Evolutionary conservation across 1,140 invertebrate species (phyloP).

Genomic region (Caerostris darwini): DNA sequence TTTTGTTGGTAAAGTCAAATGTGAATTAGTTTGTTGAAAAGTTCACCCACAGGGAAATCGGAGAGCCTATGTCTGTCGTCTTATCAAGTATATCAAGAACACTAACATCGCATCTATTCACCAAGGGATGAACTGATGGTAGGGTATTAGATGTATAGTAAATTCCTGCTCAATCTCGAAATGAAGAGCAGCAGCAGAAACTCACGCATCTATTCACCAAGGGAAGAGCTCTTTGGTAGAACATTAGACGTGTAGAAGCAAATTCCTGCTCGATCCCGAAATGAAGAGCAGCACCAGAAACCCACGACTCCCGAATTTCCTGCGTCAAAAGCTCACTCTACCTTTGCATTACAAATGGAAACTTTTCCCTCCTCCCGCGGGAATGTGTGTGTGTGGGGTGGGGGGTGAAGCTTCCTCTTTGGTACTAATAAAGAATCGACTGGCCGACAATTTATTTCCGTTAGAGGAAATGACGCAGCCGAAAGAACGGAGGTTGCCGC

Average conservation of each 20-base stretch:
- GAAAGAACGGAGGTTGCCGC: slow-evolving; percentile 33
- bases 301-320: neutral
- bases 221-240: neutral
- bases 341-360: slow-evolving; percentile 37
- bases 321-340: slow-evolving; percentile 27
- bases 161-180: neutral
- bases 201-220: neutral
- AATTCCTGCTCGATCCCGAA: neutral
- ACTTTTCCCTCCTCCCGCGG: neutral
- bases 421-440: slow-evolving; percentile 74
- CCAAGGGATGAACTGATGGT: too few species aligned
- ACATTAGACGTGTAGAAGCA: neutral
- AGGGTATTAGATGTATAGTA: neutral
- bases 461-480: slow-evolving; percentile 75
- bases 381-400: neutral
- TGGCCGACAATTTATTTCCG: slow-evolving; percentile 76
- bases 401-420: slow-evolving; percentile 16
- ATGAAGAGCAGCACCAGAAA: neutral
- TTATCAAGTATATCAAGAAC: too few species aligned
- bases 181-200: neutral
- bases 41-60: too few species aligned
- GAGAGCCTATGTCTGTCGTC: too few species aligned
- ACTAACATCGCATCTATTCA: too few species aligned
- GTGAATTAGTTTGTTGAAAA: too few species aligned
- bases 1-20: too few species aligned